phyloP scores from a whole-genome alignment of 2,888 invertebrate species.

The Caenorhabditis panamensis region DNA sequence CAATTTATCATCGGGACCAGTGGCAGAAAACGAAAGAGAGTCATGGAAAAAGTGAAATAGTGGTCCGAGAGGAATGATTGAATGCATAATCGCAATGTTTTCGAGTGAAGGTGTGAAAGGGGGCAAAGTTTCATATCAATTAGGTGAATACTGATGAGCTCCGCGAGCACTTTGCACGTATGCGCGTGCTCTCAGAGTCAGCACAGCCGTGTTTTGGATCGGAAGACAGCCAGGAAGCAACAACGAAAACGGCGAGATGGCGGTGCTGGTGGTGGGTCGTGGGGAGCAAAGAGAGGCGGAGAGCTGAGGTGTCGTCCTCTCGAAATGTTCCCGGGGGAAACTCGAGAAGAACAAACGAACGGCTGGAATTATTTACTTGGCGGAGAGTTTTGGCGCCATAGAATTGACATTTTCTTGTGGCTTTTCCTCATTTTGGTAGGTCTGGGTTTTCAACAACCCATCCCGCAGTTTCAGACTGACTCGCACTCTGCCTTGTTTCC shows the following conservation, averaged over 20 bases:
- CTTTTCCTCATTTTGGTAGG: not conserved
- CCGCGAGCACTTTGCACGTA: conserved; percentile 40
- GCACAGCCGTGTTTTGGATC: conserved; percentile 41
- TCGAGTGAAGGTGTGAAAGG: conserved; percentile 15
- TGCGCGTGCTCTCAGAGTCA: conserved; percentile 9
- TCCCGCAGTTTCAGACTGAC: no score
- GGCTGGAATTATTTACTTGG: not conserved
- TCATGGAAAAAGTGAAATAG: conserved; percentile 12
- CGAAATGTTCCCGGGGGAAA: conserved; percentile 11
- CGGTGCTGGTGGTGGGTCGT: conserved; percentile 22
- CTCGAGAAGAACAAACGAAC: conserved; percentile 7
- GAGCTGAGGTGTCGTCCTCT: conserved; percentile 35
- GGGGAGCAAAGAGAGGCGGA: conserved; percentile 16
- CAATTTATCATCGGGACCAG: conserved; percentile 36
- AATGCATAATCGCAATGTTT: conserved; percentile 30
- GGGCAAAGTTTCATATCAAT: conserved; percentile 46
- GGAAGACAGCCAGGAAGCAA: not conserved
- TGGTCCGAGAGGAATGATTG: conserved; percentile 6
- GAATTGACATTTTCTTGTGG: not conserved
- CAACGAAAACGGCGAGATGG: not conserved
- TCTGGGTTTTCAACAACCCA: no score
- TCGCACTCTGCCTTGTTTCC: no score
- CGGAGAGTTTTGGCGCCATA: not conserved
- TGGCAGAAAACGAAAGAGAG: conserved; percentile 13
- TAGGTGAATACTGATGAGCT: conserved; percentile 49